Conservation (phyloP, 2,797 vertebrate genomes). For the Gallinago stenura region DNA sequence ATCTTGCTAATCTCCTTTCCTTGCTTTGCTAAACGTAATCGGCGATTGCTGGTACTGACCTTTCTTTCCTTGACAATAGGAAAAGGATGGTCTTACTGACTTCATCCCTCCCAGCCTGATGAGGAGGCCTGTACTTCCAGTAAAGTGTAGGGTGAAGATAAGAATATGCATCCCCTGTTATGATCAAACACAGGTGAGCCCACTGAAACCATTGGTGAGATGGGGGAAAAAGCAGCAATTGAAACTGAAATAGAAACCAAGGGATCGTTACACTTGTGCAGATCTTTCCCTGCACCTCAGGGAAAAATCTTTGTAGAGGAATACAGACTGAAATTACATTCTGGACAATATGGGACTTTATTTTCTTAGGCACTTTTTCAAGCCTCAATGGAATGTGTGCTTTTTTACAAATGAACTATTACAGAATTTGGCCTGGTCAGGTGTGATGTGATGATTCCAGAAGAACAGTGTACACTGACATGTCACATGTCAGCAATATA, state of each 20-base stretch:
- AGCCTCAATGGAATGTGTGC: not conserved
- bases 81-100: not conserved
- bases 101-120: not conserved
- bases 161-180: not conserved
- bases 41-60: not conserved
- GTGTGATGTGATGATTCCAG: not conserved
- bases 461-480: not conserved
- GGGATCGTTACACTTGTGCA: not conserved
- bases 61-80: not conserved
- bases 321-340: not conserved
- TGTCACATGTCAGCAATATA: not conserved
- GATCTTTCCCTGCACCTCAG: not conserved
- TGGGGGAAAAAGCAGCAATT: not conserved
- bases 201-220: not conserved
- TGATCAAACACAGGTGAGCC: not conserved
- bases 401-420: not conserved
- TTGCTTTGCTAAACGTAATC: constrained; percentile 8
- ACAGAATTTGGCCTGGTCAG: not conserved
- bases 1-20: constrained; percentile 15
- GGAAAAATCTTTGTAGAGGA: not conserved
- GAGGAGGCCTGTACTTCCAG: not conserved
- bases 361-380: not conserved
- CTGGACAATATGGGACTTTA: not conserved
- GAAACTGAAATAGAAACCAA: not conserved
- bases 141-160: not conserved